Base-by-base conservation (phyloP, 2,113 vertebrate genomes). In the Pristiophorus japonicus region DNA sequence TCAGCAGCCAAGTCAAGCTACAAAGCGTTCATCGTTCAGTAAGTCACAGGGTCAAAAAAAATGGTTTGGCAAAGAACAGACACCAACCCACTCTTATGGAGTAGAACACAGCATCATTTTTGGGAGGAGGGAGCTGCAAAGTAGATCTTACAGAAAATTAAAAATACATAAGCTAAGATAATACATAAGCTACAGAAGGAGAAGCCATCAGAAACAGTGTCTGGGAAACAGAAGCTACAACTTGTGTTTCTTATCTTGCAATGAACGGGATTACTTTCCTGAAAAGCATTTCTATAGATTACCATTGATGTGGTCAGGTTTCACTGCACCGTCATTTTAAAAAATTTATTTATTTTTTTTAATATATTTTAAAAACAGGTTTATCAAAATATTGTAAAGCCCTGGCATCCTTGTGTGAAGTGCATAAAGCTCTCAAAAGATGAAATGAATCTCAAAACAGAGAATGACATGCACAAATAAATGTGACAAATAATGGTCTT, bases 391-490 rank as follows among this genome's bases (percentile, higher is more conserved):
- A 45, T 45, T 22, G n/a, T 34, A 12, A 73, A 73, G 10, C 2
- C 59, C 30, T 34, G 45, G 24, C n/a, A n/a, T n/a, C 16, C 45
- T 59, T 45, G 27, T 14, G 34, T n/a, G 47, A 88, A 59, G 51
- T 90, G 10, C 30, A 90, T 34, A 90, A 90, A 85, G n/a, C 42
- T 47, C 30, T 59, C 30, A 59, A 34, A 90, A 90, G 38, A 59
- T 59, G 14, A 59, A 90, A 90, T n/a, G 27, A 34, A 59, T 30
- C 30, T 12, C 51, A 90, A 42, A 59, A 59, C 59, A 59, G 16
- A 88, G 45, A 90, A 90, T 59, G 47, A 59, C 87, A 90, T 90
- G 87, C 87, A 90, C 8, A 90, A 90, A 88, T 55, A 55, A 90
- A 59, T 59, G 30, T 90, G 87, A 90, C 87, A 90, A 59, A 85